Evolutionary conservation across 2,113 vertebrate genomes (phyloP), one percentile per base, ranked within the genome.

Genomic region (Polypterus senegalus): DNA sequence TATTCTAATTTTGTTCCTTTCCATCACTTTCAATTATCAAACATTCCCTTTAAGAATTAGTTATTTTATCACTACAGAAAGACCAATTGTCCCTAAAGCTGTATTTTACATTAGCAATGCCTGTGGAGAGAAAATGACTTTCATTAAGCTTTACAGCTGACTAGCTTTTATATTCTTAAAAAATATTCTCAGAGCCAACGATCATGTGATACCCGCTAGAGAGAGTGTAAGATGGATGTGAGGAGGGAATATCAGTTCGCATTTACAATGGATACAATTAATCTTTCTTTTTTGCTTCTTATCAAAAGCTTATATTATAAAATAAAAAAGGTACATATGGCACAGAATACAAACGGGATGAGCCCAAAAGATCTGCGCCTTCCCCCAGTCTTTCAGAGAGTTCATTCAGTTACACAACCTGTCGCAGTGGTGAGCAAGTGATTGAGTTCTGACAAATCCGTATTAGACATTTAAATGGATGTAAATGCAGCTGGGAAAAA

Each of bases 1-100:
- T 78, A 80, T 86, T 91, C 85, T 81, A 85, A 88, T 77, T 89
- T 81, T 83, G 80, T 76, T 81, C 77, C 71, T 58, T 81, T 84
- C 77, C 84, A 86, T 86, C 77, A 87, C 84, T 91, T 92, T 89
- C 83, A 87, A 81, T 87, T 86, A 87, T 85, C 78, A 80, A 81
- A 86, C 80, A 73, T 71, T 81, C 76, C 75, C 83, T 87, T 85
- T 77, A 81, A 87, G 77, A 89, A 86, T 76, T 81, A 80, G 73
- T 77, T 74, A 88, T 75, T 89, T 80, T 78, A 83, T 76, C 79
- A 82, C 77, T 79, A 77, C 77, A 83, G 84, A 83, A 81, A 83
- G 85, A 87, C 77, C 85, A 88, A 91, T 84, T 88, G 85, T 82
- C 85, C 84, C 81, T 80, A 74, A 78, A 87, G 80, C 79, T 76